Base-by-base conservation (phyloP, 2,888 invertebrate genomes). In the Capitulum mitella region DNA sequence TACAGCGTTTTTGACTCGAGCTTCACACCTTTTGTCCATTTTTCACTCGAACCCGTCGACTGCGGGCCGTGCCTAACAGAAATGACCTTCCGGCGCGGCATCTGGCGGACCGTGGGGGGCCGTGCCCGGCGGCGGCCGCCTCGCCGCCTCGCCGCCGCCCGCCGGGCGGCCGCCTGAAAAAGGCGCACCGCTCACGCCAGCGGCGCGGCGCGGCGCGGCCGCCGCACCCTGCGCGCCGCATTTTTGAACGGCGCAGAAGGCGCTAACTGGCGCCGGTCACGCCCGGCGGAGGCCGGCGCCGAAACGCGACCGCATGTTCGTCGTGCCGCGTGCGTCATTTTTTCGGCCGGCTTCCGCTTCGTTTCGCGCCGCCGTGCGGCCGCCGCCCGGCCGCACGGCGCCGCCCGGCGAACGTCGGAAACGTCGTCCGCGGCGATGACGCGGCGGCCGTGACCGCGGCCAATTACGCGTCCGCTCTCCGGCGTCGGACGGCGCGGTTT, bases 11-110 rank as follows among this genome's bases (percentile, higher is more conserved):
- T 70, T 70, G 70, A 70, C 70, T 40, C 34, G 37, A 22, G 70
- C 37, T 70, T 70, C 70, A 70, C 70, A 70, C 70, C 70, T 70
- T 70, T 40, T 70, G 70, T 70, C 40, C 40, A 70, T 70, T 70
- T 70, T 40, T 70, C 70, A 70, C 26, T 64, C 37, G 70, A 14
- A 1, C 34, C 40, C 8, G 12, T 10, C 34, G 64, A 51, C 51
- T 10, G 10, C 64, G 64, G 22, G 37, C 70, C 70, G 70, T 40
- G 26, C 26, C 70, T 29, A 70, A 70, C 70, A 70, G 37, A 70
- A 40, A 70, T 26, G 70, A 70, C 70, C 70, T 70, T 70, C 70
- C n/a, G 22, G 40, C 34, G n/a, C 22, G 22, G 40, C 70, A 40
- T 70, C 64, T 34, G 34, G 64, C 2, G 40, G 10, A 26, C 40